Evolutionary conservation across 2,113 vertebrate genomes (phyloP), one percentile per base, ranked within the genome.

Genomic region (Tringa solitaria): DNA sequence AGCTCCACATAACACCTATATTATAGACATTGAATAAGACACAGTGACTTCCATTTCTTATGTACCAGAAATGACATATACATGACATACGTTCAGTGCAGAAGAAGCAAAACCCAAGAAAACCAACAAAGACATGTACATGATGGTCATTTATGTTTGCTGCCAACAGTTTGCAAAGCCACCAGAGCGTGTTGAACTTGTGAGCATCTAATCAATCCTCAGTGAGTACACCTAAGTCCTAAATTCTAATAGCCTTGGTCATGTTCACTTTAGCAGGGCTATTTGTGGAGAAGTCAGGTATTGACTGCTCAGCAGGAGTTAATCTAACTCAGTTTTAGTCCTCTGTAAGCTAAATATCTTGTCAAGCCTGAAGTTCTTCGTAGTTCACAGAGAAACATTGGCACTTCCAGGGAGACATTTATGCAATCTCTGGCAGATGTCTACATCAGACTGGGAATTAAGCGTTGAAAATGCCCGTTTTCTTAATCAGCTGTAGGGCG

Each of bases 101-200:
- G 91, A 93, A 95, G 77, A 39, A 37, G 57, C 28, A 93, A 90
- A 96, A 69, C 43, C 26, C 74, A 94, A 85, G 54, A 86, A 94
- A 96, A 68, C 7, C 18, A 81, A 79, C 39, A 96, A 53, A 94
- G 60, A 91, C 61, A 63, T 37, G 33, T 65, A 90, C 48, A 95
- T 0, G 4, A 94, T 43, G 82, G 76, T 88, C 48, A 93, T 87
- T 95, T 86, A 88, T 84, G 86, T 77, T 24, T 87, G 74, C 53
- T 65, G 67, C 18, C 50, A 60, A 48, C 48, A 96, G 83, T 93
- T 4, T 11, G 24, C 53, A 90, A 88, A 76, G 14, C 24, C 48
- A 76, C 9, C 4, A 70, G 56, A 84, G 59, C 24, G 82, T 1
- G 12, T 14, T 54, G 43, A 87, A 74, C 37, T 11, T 48, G 23